These are phyloP conservation scores for Oophaga sylvatica DNA, from an alignment of 2,797 vertebrate genomes.

Conservation along the genomic window DNA sequence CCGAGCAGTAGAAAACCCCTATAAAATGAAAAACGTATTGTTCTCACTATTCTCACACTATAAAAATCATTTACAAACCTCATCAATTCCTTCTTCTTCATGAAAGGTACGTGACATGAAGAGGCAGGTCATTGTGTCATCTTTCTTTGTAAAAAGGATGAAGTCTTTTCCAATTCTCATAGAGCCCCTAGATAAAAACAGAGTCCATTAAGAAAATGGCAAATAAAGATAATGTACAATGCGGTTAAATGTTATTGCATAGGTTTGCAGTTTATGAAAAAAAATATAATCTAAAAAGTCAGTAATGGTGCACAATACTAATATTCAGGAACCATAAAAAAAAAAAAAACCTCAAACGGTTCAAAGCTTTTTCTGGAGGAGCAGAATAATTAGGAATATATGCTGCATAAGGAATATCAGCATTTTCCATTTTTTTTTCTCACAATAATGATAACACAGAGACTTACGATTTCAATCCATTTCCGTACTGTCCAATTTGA, in stretches of 20 bases:
- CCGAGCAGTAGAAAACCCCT: too few species aligned
- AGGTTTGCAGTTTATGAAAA: too few species aligned
- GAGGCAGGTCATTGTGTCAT: slow-evolving; percentile 86
- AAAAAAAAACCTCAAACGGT: too few species aligned
- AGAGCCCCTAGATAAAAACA: slow-evolving; percentile 82
- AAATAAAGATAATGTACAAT: too few species aligned
- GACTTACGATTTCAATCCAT: slow-evolving; percentile 97
- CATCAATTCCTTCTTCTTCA: slow-evolving; percentile 96
- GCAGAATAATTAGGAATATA: background rate
- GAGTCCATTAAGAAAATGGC: background rate
- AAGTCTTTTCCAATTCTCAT: slow-evolving; percentile 99
- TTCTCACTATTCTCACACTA: too few species aligned
- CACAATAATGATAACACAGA: background rate
- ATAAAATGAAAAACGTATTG: too few species aligned
- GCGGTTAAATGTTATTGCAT: too few species aligned
- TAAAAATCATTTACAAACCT: slow-evolving; percentile 77
- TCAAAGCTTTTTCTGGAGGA: too few species aligned
- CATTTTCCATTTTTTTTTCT: background rate
- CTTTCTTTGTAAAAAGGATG: slow-evolving; percentile 96
- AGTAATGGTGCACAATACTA: too few species aligned
- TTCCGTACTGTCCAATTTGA: slow-evolving; percentile 98
- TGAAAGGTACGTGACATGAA: slow-evolving; percentile 97
- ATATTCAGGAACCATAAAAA: too few species aligned
- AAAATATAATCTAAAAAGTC: too few species aligned
- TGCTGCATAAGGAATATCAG: background rate